Conservation (phyloP, 2,797 vertebrate genomes). For the Enteromius anoplus region DNA sequence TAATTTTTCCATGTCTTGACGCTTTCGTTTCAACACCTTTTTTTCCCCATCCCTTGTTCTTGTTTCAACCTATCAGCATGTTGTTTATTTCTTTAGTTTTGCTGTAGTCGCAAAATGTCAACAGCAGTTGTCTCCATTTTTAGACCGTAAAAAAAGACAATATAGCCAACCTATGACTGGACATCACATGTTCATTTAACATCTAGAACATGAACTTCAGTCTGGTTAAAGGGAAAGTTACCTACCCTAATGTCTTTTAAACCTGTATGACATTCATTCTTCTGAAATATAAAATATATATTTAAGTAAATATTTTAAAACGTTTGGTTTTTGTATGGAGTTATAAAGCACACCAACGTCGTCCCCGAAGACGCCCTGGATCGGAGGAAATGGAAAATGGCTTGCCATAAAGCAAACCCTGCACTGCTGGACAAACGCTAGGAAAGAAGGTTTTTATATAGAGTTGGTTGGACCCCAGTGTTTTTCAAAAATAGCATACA, state of each 20-base stretch:
- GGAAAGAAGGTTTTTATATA: not conserved
- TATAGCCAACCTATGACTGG: not conserved
- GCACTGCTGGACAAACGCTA: too few species aligned
- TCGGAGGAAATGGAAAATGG: too few species aligned
- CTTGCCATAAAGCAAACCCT: too few species aligned
- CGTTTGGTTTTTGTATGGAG: too few species aligned
- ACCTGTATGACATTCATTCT: not conserved
- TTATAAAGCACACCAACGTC: not conserved
- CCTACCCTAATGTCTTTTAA: not conserved
- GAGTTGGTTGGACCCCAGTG: not conserved
- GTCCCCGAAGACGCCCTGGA: too few species aligned
- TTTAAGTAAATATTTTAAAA: not conserved
- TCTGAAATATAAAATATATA: not conserved
- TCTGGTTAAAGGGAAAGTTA: not conserved
- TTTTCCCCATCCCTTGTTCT: not conserved
- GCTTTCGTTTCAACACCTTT: conserved; percentile 39
- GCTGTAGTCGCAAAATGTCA: not conserved
- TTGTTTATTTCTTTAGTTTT: conserved; percentile 31
- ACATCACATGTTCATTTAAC: not conserved
- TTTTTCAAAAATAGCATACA: not conserved
- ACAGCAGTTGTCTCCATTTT: not conserved
- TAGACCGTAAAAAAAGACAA: not conserved
- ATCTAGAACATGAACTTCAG: not conserved
- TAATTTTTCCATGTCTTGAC: conserved; percentile 39
- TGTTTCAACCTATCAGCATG: conserved; percentile 20